These are phyloP conservation scores for Drosophila greeni DNA, from an alignment of 2,888 invertebrate genomes.

Conservation along the genomic window DNA sequence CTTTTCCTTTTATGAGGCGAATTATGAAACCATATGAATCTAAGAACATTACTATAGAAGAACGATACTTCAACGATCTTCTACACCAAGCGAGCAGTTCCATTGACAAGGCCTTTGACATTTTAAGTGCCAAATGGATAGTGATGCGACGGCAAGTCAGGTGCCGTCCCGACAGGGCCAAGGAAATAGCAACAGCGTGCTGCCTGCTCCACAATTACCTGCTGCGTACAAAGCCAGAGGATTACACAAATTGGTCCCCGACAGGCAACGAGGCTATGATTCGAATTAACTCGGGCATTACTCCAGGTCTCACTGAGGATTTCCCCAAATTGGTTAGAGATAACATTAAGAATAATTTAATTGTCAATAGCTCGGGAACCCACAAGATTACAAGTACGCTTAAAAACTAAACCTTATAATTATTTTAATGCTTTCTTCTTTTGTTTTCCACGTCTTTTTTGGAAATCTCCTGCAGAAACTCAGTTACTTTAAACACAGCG, in stretches of 20 bases:
- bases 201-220: constrained; percentile 4
- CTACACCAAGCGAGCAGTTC: neutral
- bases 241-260: neutral
- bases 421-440: neutral
- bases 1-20: neutral
- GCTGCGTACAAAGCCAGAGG: neutral
- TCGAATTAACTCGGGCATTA: neutral
- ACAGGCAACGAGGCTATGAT: neutral
- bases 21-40: constrained; percentile 2
- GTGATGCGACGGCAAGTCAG: neutral
- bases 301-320: neutral
- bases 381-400: neutral
- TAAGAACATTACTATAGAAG: neutral
- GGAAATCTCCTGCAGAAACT: constrained; percentile 4
- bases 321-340: neutral
- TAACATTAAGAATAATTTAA: constrained; percentile 1
- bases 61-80: neutral
- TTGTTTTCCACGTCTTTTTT: constrained; percentile 1
- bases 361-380: neutral
- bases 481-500: neutral
- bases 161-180: neutral
- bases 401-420: neutral
- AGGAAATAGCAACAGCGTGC: constrained; percentile 1
- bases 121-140: neutral
- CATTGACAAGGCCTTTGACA: neutral